Conservation (phyloP, 2,888 invertebrate species). For the Hydropsyche betteni region DNA sequence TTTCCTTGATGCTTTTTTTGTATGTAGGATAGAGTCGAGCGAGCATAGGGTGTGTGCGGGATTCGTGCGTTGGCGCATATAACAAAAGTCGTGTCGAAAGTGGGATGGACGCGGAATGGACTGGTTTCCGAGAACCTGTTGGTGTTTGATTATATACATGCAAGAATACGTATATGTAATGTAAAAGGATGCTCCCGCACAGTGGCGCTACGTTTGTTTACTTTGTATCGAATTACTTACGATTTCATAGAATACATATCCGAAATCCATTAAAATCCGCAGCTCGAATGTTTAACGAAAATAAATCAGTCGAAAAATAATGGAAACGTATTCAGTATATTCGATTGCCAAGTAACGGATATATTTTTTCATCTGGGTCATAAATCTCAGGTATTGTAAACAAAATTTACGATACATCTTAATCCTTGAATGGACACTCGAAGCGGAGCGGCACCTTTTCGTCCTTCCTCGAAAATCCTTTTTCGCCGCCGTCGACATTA, state of each 20-base stretch:
- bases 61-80: too few relatives aligned
- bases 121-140: slow-evolving; percentile 48
- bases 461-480: slow-evolving; percentile 18
- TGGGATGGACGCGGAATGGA: slow-evolving; percentile 44
- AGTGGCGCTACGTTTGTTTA: slow-evolving; percentile 41
- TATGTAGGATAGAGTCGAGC: too few relatives aligned
- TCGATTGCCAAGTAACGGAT: too few relatives aligned
- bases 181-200: slow-evolving; percentile 41
- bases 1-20: neutral
- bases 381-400: too few relatives aligned
- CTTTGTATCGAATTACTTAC: neutral
- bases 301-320: too few relatives aligned
- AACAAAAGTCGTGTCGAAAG: slow-evolving; percentile 45
- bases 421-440: slow-evolving; percentile 4
- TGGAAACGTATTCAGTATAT: too few relatives aligned
- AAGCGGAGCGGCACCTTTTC: slow-evolving; percentile 8
- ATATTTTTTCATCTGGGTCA: too few relatives aligned
- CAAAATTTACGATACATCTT: slow-evolving; percentile 6
- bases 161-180: neutral
- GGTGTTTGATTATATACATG: too few relatives aligned
- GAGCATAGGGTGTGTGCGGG: too few relatives aligned
- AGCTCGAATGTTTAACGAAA: too few relatives aligned
- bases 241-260: neutral
- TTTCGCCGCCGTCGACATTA: neutral
- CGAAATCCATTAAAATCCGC: too few relatives aligned